Base-by-base conservation (phyloP, 2,113 vertebrate genomes). In the Pituophis catenifer region DNA sequence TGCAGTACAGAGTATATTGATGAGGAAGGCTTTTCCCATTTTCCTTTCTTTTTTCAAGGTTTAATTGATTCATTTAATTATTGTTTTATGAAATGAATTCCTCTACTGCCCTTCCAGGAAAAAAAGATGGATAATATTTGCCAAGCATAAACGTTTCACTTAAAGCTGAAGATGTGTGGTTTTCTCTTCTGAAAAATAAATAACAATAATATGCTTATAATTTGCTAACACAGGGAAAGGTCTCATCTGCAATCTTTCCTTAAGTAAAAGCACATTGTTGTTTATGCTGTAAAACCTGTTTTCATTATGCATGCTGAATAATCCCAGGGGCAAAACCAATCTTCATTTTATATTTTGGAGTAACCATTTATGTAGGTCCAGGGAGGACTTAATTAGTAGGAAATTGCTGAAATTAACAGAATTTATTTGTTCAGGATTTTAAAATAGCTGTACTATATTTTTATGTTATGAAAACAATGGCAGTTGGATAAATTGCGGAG, bases 1-100 rank as follows among this genome's bases (percentile, higher is more conserved):
- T 75, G 15, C n/a, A 88, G 86, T n/a, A 89, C 44, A 85, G 89
- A 95, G 96, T 94, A 97, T 94, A 86, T 91, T 92, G 96, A 89
- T 70, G 93, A 91, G 86, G 94, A 94, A 91, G 95, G 96, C 94
- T 53, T 15, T n/a, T 10, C 13, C 26, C 52, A 58, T 23, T 59
- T 29, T 8, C 15, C 11, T 29, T 62, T 50, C 12, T 19, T 65
- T 50, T n/a, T 48, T 5, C 38, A 65, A 90, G 48, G 24, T 29
- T 65, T 29, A 62, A 53, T 24, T 85, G 53, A 57, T 92, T 89
- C n/a, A 29, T 29, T 89, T 33, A 55, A 92, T 65, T 65, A 12
- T 75, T 55, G 58, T 21, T 81, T 81, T 57, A 50, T 89, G 12
- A 92, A 65, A 26, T 75, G 65, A 75, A 75, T 75, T 33, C 29